These are phyloP conservation scores for Pseudomyrmex pallidus DNA, from an alignment of 1,140 invertebrate species.

Conservation along the genomic window DNA sequence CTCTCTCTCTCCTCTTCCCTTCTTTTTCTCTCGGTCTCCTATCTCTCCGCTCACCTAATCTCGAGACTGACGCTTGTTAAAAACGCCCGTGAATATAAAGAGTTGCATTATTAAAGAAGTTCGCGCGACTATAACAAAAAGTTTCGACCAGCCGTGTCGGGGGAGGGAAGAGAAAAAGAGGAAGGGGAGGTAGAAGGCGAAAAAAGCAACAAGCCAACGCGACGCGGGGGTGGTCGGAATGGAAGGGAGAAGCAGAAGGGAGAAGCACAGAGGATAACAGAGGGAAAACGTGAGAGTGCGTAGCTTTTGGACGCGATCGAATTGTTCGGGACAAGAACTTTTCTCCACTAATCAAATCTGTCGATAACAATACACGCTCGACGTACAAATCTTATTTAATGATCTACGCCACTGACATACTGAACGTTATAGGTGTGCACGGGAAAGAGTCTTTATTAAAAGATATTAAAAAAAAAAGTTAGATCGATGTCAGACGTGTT, in stretches of 20 bases:
- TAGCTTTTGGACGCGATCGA: conserved; percentile 62
- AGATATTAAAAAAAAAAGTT: not conserved
- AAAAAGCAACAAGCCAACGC: conserved; percentile 74
- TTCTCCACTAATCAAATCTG: conserved; percentile 44
- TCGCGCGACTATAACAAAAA: conserved; percentile 84
- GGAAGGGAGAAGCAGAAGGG: conserved; percentile 60
- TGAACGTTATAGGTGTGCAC: not conserved
- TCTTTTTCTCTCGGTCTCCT: conserved; percentile 26
- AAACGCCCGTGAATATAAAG: conserved; percentile 85
- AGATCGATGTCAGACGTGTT: not conserved
- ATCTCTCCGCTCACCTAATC: conserved; percentile 79
- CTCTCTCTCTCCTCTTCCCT: conserved; percentile 21
- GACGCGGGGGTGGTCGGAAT: conserved; percentile 58
- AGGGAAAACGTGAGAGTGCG: conserved; percentile 70
- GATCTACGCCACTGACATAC: conserved; percentile 53
- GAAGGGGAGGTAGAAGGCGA: conserved; percentile 62
- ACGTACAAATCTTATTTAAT: conserved; percentile 63
- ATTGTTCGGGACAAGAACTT: conserved; percentile 44
- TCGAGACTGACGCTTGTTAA: conserved; percentile 83
- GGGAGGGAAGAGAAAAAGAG: conserved; percentile 48
- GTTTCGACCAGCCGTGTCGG: conserved; percentile 75
- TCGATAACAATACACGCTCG: conserved; percentile 56
- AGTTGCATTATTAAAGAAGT: conserved; percentile 86
- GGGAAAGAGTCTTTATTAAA: conserved; percentile 8
- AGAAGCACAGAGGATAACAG: conserved; percentile 57